These are phyloP conservation scores for Felis chaus DNA, from an alignment of 2,113 vertebrate species.

Conservation along the genomic window DNA sequence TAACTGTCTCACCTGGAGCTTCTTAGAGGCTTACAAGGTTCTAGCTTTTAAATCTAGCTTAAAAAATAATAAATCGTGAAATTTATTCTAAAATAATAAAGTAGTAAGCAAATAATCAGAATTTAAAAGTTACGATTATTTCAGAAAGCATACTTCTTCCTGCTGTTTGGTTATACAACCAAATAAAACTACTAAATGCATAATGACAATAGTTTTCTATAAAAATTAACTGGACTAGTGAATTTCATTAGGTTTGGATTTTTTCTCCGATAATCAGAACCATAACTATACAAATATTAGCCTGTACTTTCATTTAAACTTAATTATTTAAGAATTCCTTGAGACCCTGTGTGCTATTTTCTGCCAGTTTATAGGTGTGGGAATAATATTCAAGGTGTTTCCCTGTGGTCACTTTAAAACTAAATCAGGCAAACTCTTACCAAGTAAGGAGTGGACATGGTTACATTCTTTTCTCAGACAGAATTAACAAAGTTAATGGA, in stretches of 20 bases:
- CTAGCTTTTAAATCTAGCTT: background rate
- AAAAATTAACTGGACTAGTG: background rate
- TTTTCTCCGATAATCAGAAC: background rate
- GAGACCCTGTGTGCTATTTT: background rate
- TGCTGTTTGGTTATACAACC: background rate
- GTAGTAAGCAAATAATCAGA: background rate
- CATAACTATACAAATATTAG: background rate
- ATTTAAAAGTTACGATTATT: background rate
- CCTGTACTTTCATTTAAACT: background rate
- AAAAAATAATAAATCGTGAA: background rate
- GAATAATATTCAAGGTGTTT: background rate
- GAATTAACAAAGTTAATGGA: background rate
- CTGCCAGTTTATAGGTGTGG: background rate
- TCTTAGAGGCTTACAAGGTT: background rate
- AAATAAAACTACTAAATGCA: background rate
- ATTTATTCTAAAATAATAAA: slow-evolving; percentile 23
- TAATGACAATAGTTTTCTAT: background rate
- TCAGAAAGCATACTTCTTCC: background rate
- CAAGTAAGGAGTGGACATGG: background rate
- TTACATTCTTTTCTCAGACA: background rate
- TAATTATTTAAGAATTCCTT: slow-evolving; percentile 4
- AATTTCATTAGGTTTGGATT: background rate
- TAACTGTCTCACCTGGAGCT: background rate
- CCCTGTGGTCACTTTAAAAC: background rate
- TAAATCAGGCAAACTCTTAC: background rate